Base-by-base conservation (phyloP, 53 echinoderm and acorn worm species). In the Holothuria leucospilota region DNA sequence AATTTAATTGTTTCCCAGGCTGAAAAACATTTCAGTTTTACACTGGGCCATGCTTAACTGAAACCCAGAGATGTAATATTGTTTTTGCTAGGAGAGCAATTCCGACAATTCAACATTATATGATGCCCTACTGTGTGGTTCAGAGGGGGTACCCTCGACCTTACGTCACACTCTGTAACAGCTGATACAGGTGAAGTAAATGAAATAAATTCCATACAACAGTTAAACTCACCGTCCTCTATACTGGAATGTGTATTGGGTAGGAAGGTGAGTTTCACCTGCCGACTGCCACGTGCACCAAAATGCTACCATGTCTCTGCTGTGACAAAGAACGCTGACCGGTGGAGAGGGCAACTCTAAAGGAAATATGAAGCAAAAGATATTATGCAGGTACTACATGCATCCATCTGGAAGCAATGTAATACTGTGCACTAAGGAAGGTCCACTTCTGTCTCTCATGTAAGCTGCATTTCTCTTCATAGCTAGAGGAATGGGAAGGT, bases 301-400 rank as follows among this genome's bases (percentile, higher is more conserved):
- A 23, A 81, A 81, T 61, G 59, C 81, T 20, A 81, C 21, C 81
- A 81, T 81, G 61, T 81, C 62, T 5, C 81, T 29, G 29, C 81
- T 81, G 15, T 61, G 59, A 38, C 81, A 81, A 24, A 59, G 16
- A 24, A 81, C 29, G 5, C 56, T 62, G 18, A 27, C 39, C 21
- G 62, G 61, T n/a, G 81, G 27, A 29, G 81, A 39, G 16, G 81
- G 81, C 39, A 59, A 61, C 21, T 62, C 81, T 81, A 29, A 16
- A n/a, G 13, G 28, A 34, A 30, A 56, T n/a, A 28, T 1, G 1
- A 34, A n/a, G 68, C 4, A 67, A 34, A 21, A 29, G 8, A 56
- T 56, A 56, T 15, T 56, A 56, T 56, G 18, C 15, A 56, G 56
- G 56, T 1, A 56, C 13, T 18, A 65, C 24, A 13, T 26, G 12